These are phyloP conservation scores for Lucifuga dentata DNA, from an alignment of 2,113 vertebrate species.

Conservation along the genomic window DNA sequence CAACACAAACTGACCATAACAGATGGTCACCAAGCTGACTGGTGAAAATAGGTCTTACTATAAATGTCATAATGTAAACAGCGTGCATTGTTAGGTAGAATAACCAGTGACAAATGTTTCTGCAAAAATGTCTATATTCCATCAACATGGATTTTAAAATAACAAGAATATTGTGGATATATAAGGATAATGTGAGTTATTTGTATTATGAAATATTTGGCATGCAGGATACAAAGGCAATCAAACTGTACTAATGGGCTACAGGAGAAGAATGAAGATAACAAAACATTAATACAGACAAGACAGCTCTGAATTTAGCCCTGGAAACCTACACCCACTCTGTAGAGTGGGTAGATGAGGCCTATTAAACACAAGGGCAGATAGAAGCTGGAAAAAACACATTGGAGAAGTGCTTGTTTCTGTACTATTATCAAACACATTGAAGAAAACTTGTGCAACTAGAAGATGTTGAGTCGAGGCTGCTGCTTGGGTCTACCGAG, in stretches of 20 bases:
- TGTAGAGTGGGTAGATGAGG: slow-evolving; percentile 13
- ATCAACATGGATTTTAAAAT: slow-evolving; percentile 63
- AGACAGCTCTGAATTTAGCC: slow-evolving; percentile 29
- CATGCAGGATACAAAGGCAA: slow-evolving; percentile 78
- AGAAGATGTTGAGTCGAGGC: slow-evolving; percentile 52
- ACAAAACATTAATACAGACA: slow-evolving; percentile 41
- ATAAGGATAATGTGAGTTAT: too few relatives aligned
- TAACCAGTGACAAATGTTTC: slow-evolving; percentile 18
- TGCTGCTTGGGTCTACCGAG: slow-evolving; percentile 72
- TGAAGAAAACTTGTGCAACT: slow-evolving; percentile 12
- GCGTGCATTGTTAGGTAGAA: not conserved
- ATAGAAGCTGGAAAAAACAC: too few relatives aligned
- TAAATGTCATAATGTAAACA: not conserved
- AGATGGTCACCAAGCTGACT: too few relatives aligned
- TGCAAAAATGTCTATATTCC: slow-evolving; percentile 65
- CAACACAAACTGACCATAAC: too few relatives aligned
- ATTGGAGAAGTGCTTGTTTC: too few relatives aligned
- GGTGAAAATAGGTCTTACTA: too few relatives aligned
- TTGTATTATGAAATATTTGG: slow-evolving; percentile 68
- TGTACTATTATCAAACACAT: slow-evolving; percentile 22
- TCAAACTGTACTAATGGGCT: slow-evolving; percentile 66
- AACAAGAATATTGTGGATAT: too few relatives aligned
- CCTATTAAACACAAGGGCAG: too few relatives aligned
- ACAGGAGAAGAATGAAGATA: slow-evolving; percentile 40
- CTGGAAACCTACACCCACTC: slow-evolving; percentile 33